Evolutionary conservation across 2,888 invertebrate genomes (phyloP), one percentile per base, ranked within the genome.

Genomic region (Agrochola lota): DNA sequence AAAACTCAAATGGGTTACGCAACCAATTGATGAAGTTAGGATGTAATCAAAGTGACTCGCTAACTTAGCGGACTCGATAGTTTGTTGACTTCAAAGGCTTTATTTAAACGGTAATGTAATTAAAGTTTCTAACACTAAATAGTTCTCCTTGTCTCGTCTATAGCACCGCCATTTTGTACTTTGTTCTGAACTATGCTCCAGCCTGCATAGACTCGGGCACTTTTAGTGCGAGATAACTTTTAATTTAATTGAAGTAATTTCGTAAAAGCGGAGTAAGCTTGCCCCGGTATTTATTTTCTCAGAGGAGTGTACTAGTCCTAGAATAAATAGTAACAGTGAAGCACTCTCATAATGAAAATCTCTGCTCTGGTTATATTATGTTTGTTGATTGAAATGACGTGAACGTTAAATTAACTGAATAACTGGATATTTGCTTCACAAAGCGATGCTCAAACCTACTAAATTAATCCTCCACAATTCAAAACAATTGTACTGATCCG

Each of bases 241-340:
- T 43, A 81, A 78, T 78, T 78, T 74, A 86, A 74, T 78, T 74
- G 59, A 26, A 68, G 66, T 68, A 78, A 74, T 86, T 83, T 70
- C 26, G 49, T 74, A 49, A 74, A 78, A 74, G 74, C 62, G 49
- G 23, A 69, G 49, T 71, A 52, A 71, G 71, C n/a, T 49, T 64
- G 55, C 11, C 30, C 52, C 23, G 17, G 62, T 81, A 75, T 85
- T 81, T 83, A 67, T 83, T 84, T 83, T 66, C 64, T 64, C 60
- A n/a, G 35, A 57, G 49, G 40, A 74, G 46, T 82, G n/a, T 55
- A 55, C 30, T 60, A 52, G 30, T 11, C 20, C 57, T 52, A 40
- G 30, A 67, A 30, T 71, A 71, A 64, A 70, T 62, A 82, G 40
- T 73, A 71, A 57, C 26, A 70, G 62, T 55, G 64, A 71, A 72